phyloP scores from a whole-genome alignment of 2,888 invertebrate species.

The Lissonota sp. region DNA sequence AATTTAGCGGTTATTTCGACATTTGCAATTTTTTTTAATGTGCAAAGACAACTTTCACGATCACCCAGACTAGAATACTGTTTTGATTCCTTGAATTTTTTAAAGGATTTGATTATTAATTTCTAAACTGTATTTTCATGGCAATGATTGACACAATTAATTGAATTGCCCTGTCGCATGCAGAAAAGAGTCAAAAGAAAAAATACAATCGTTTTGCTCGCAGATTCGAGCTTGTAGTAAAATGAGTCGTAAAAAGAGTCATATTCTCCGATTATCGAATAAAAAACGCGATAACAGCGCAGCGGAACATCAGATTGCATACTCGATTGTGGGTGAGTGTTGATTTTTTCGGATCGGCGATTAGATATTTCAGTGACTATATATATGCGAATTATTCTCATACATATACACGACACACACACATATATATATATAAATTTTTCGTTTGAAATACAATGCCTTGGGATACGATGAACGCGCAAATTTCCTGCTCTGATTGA shows the following conservation, averaged over 20 bases:
- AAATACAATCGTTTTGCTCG: not conserved
- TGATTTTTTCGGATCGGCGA: slow-evolving; percentile 45
- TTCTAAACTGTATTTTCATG: no score
- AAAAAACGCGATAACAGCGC: slow-evolving; percentile 43
- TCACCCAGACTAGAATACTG: no score
- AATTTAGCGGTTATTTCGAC: no score
- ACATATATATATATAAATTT: no score
- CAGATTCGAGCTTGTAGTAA: not conserved
- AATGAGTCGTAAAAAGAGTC: not conserved
- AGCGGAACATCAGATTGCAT: slow-evolving; percentile 47
- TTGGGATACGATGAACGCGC: slow-evolving; percentile 7
- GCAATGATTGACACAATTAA: no score
- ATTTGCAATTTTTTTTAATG: no score
- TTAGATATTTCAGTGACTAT: slow-evolving; percentile 47
- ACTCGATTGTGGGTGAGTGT: slow-evolving; percentile 12
- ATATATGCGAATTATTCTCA: slow-evolving; percentile 1
- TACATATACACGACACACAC: not conserved
- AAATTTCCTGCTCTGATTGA: not conserved
- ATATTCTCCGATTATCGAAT: slow-evolving; percentile 36
- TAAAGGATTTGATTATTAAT: no score
- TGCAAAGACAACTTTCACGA: no score
- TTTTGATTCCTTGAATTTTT: no score
- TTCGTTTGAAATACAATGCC: slow-evolving; percentile 13
- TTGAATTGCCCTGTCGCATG: no score
- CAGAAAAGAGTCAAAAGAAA: not conserved